These are phyloP conservation scores for Harpegnathos saltator DNA, from an alignment of 1,140 invertebrate species.

Conservation along the genomic window DNA sequence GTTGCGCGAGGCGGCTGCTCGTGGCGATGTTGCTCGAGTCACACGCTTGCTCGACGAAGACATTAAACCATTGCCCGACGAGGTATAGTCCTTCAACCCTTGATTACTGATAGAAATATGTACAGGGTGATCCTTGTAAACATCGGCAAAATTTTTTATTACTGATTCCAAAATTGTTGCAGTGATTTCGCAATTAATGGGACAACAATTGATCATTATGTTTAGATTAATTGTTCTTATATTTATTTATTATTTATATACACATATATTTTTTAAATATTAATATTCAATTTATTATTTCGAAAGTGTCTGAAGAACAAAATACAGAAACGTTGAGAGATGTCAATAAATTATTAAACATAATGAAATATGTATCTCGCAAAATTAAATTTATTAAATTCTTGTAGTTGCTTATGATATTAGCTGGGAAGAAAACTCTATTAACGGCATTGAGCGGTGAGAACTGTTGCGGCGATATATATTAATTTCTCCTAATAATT, in stretches of 20 bases:
- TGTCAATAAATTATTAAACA: slow-evolving; percentile 16
- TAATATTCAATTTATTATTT: background rate
- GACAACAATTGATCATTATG: too few species aligned
- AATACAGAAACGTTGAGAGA: background rate
- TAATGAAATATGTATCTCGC: slow-evolving; percentile 3
- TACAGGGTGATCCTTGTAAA: background rate
- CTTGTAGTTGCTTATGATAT: background rate
- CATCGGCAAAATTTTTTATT: too few species aligned
- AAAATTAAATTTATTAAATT: slow-evolving; percentile 42
- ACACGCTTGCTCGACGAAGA: slow-evolving; percentile 77
- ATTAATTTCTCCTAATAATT: slow-evolving; percentile 65
- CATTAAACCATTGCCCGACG: slow-evolving; percentile 78
- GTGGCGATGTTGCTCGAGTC: slow-evolving; percentile 78
- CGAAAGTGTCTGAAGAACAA: background rate
- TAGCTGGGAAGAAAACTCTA: slow-evolving; percentile 28
- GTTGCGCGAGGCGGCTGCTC: slow-evolving; percentile 80
- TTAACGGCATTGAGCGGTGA: slow-evolving; percentile 1
- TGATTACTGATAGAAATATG: background rate
- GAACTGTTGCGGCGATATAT: slow-evolving; percentile 38
- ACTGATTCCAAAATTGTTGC: too few species aligned
- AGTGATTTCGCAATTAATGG: too few species aligned
- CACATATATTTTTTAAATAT: background rate
- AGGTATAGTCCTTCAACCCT: slow-evolving; percentile 62
- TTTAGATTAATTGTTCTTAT: too few species aligned
- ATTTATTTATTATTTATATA: background rate